Evolutionary conservation across 2,113 vertebrate species (phyloP), one percentile per base, ranked within the genome.

Genomic region (Thunnus thynnus): DNA sequence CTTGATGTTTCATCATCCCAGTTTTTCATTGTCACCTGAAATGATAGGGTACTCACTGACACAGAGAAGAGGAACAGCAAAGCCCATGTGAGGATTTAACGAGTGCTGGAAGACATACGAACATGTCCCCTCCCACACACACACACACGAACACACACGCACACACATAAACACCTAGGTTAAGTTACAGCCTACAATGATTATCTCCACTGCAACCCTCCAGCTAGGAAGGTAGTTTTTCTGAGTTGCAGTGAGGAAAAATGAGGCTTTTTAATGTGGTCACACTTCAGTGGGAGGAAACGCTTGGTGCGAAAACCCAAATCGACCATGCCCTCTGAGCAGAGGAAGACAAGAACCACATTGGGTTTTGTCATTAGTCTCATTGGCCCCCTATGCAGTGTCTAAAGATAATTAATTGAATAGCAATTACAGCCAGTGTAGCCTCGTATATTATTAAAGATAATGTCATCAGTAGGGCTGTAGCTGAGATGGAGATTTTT

Each of bases 381-480:
- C 63, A 27, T 76, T 83, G 57, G 72, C 64, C 71, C 71, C 55
- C 51, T 55, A 78, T 82, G 86, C 83, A 86, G 66, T 65, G 70
- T 93, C 86, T 85, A 51, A 80, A 71, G 86, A 89, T 93, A 93
- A 93, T 92, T 92, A 94, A 92, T 91, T 88, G 72, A 94, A 89
- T 73, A 66, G 86, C 88, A 90, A 92, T 94, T 94, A 92, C 83
- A 86, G 68, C 61, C 82, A 83, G 60, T 81, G 80, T 84, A 88
- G 91, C 88, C 66, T 2, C 63, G 76, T 88, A 83, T 72, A 80
- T 93, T 90, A 90, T 91, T 90, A 91, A 93, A 91, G 88, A 93
- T 93, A 92, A 93, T 93, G 89, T 91, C 84, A 88, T 91, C 89
- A 92, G 88, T 79, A 55, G 61, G 63, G 72, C 50, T 85, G 67